phyloP scores from a whole-genome alignment of 2,113 vertebrate species.

The Pelusios castaneus region DNA sequence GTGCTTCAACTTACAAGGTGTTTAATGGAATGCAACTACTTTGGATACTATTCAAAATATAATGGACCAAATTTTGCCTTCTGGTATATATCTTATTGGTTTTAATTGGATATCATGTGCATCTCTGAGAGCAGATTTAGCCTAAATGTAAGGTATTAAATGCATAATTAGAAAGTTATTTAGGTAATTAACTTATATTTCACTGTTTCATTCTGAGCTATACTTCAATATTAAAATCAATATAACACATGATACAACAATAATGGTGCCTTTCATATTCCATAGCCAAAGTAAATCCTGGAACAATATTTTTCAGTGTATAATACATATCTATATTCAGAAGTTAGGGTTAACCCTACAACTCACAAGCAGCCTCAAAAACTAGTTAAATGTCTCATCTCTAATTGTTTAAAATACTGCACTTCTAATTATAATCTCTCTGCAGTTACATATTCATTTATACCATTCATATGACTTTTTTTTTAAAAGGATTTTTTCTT shows the following conservation, averaged over 20 bases:
- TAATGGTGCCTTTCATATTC: not conserved
- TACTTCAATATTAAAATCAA: not conserved
- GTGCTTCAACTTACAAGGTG: not conserved
- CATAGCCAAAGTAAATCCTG: not conserved
- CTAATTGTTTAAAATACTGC: not conserved
- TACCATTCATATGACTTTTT: fast-evolving
- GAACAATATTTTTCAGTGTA: not conserved
- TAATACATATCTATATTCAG: not conserved
- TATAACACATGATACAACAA: not conserved
- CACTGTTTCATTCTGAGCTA: not conserved
- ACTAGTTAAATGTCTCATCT: not conserved
- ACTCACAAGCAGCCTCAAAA: not conserved
- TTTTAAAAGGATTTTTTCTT: not conserved
- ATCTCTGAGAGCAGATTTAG: not conserved
- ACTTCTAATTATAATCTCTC: not conserved
- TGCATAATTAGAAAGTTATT: not conserved
- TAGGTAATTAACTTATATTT: not conserved
- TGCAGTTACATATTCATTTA: not conserved
- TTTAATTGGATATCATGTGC: not conserved
- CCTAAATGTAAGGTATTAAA: not conserved
- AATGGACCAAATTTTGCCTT: not conserved
- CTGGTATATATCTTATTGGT: not conserved
- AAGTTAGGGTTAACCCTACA: not conserved
- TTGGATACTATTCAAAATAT: not conserved
- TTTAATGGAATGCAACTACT: not conserved